Percentiles rank a stretch among this genome's conserved stretches.
Conservation (phyloP, 2,113 vertebrate species). For the Gobiocypris rarus region DNA sequence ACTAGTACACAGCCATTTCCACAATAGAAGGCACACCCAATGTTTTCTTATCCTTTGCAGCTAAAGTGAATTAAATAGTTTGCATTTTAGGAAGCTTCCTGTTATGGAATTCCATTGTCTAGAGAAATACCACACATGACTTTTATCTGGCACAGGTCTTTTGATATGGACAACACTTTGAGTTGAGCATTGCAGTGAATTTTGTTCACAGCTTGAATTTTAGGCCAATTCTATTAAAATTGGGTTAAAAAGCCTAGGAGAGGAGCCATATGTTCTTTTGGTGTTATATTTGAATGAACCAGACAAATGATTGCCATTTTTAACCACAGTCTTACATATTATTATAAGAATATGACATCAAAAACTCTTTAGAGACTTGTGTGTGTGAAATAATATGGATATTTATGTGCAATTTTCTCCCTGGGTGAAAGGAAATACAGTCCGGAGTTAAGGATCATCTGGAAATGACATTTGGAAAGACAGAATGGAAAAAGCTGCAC, state of each 20-base stretch:
- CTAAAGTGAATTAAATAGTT: conserved; percentile 40
- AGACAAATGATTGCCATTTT: neutral
- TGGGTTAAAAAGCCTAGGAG: neutral
- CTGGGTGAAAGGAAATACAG: conserved; percentile 56
- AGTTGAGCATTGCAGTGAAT: neutral
- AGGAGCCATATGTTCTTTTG: neutral
- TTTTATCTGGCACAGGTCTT: neutral
- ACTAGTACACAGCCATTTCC: neutral
- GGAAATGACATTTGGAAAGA: conserved; percentile 69
- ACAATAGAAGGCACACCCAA: neutral
- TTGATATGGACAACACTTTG: neutral
- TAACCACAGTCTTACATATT: neutral
- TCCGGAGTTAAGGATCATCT: conserved; percentile 65
- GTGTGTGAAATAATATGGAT: conserved; percentile 32
- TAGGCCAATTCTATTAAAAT: neutral
- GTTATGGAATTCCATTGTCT: conserved; percentile 21
- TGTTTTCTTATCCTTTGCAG: conserved; percentile 13
- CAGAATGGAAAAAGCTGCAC: conserved; percentile 17
- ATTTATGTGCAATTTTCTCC: conserved; percentile 45
- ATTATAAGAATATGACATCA: neutral
- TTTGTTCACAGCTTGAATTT: neutral
- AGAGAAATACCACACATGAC: neutral
- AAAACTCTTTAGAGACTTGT: neutral
- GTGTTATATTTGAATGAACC: neutral
- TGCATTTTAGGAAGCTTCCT: conserved; percentile 28